Percentiles rank a stretch among this genome's conserved stretches.
Evolutionary conservation across 2,797 vertebrate genomes (phyloP).

Genomic region (Channallabes apus): DNA sequence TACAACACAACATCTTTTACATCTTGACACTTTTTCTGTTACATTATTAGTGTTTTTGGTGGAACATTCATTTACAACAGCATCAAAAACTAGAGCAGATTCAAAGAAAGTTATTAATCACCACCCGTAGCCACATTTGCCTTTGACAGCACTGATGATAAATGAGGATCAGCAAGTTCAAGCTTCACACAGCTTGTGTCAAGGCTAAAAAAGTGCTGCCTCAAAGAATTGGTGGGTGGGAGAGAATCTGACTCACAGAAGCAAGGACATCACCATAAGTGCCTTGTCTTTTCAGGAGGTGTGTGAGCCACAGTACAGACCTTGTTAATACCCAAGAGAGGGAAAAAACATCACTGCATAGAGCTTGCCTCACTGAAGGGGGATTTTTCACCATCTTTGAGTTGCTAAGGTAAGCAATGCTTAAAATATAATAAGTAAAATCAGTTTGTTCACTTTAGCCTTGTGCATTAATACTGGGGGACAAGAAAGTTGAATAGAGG

Average conservation of each 20-base stretch:
- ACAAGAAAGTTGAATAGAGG: not conserved
- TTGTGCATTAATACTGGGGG: not conserved
- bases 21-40: not conserved
- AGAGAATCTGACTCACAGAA: slow-evolving; percentile 39
- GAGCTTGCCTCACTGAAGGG: not conserved
- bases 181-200: slow-evolving; percentile 35
- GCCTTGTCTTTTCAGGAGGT: slow-evolving; percentile 10
- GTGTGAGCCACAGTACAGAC: slow-evolving; percentile 1
- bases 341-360: slow-evolving; percentile 12
- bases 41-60: not conserved
- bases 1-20: not conserved
- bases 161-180: slow-evolving; percentile 44
- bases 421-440: slow-evolving; percentile 16
- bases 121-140: not conserved
- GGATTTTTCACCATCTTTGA: not conserved
- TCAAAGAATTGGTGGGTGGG: slow-evolving; percentile 36
- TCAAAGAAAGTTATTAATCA: slow-evolving; percentile 9
- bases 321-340: not conserved
- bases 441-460: not conserved
- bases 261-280: slow-evolving; percentile 35
- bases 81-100: not conserved
- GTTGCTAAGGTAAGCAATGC: slow-evolving; percentile 10
- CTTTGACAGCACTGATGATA: slow-evolving; percentile 22
- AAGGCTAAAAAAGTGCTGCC: slow-evolving; percentile 34
- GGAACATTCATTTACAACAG: not conserved